Base-by-base conservation (phyloP, 2,888 invertebrate genomes). In the Archaeoteleia sp. region DNA sequence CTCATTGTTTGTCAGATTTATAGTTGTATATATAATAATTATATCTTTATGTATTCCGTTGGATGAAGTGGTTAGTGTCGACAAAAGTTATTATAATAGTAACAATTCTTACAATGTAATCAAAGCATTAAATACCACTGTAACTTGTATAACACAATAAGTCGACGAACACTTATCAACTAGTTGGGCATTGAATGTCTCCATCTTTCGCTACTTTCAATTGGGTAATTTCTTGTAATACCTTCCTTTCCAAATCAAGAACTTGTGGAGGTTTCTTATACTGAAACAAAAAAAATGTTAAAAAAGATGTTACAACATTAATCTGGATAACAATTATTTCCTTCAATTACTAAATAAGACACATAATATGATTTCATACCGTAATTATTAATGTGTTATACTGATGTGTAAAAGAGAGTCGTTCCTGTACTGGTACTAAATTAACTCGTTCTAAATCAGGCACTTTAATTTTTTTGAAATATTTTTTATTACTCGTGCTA, bases 401-500 rank as follows among this genome's bases (percentile, higher is more conserved):
- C 77, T 91, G 91, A 85, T 95, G 93, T 34, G 87, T 87, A 71
- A 89, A 89, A 35, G 90, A 88, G 70, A 95, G 88, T 77, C 89
- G 89, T 1, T 88, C 87, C 79, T 93, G 92, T 39, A 89, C 88
- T 14, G 91, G 87, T 7, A 86, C 82, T 45, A 92, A 74, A 55
- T 89, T 88, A 12, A 91, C 87, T 74, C 94, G 88, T 60, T 90
- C 88, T 39, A 94, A 83, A 78, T 94, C 95, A 6, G 92, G 92
- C 17, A 93, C 86, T 25, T 83, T 78, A 6, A 95, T 86, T 73
- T 90, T 90, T 78, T 94, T 95, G 77, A 88, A 95, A 85, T 93
- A 95, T 73, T 95, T 95, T 79, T 93, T 94, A 82, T 95, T 95
- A 1, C 88, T 89, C 7, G 95, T 95, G 57, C 91, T 88, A 1